These are phyloP conservation scores for Chydorus sphaericus DNA, from an alignment of 2,888 invertebrate genomes.

Conservation along the genomic window DNA sequence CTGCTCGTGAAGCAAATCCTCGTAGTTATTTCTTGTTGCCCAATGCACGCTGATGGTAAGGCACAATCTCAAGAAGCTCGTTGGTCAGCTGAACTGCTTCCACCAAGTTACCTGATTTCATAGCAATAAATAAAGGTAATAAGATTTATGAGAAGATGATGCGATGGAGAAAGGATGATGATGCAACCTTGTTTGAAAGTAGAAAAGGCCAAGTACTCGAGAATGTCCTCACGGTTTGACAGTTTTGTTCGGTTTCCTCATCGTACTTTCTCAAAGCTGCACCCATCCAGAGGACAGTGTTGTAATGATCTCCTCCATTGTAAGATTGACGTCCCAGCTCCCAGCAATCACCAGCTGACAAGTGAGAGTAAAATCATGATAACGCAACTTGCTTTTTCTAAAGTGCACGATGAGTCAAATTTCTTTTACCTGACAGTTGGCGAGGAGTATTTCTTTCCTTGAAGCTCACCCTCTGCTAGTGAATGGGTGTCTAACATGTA, in stretches of 20 bases:
- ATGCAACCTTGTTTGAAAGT: conserved; percentile 70
- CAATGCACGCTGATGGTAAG: conserved; percentile 67
- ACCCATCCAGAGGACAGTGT: conserved; percentile 89
- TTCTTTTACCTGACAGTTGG: conserved; percentile 32
- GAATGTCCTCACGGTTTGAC: conserved; percentile 63
- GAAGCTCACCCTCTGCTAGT: conserved; percentile 70
- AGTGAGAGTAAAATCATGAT: conserved; percentile 15
- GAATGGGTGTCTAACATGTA: conserved; percentile 77
- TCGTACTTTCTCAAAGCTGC: conserved; percentile 65
- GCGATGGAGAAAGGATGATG: too few relatives aligned
- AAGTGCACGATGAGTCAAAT: background rate
- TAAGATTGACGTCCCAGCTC: conserved; percentile 88
- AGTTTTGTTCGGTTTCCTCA: too few relatives aligned
- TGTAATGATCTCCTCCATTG: conserved; percentile 79
- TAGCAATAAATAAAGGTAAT: too few relatives aligned
- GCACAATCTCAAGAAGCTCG: conserved; percentile 62
- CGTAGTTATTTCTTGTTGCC: conserved; percentile 88
- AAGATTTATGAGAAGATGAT: too few relatives aligned
- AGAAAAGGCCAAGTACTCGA: conserved; percentile 91
- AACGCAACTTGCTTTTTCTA: background rate
- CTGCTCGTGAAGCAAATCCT: conserved; percentile 31
- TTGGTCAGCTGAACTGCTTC: conserved; percentile 77
- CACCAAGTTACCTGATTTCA: conserved; percentile 62
- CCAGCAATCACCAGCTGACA: conserved; percentile 78
- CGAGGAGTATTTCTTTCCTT: conserved; percentile 64